Conservation (phyloP, 2,113 vertebrate genomes). For the Junco hyemalis region DNA sequence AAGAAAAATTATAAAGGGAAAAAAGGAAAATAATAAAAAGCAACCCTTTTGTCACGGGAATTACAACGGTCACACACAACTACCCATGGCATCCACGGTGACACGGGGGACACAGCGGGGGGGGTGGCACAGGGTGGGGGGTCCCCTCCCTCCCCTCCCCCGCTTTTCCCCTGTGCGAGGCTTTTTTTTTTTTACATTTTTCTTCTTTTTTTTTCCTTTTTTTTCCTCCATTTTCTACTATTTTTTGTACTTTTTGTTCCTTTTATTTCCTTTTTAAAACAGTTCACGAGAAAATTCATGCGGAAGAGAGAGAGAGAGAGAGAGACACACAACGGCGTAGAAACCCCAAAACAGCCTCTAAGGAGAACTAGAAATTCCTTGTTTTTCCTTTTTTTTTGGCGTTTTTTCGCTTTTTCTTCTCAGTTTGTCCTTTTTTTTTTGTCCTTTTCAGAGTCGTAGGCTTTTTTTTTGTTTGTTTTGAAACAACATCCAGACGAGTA, state of each 20-base stretch:
- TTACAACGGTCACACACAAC: conserved; percentile 82
- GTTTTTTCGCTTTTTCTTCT: background rate
- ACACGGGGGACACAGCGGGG: conserved; percentile 81
- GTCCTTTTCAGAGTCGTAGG: background rate
- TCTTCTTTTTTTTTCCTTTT: background rate
- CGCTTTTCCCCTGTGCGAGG: background rate
- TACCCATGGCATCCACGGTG: conserved; percentile 84
- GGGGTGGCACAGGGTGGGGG: conserved; percentile 55
- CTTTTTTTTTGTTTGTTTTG: background rate
- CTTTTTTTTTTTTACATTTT: background rate
- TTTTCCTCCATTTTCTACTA: background rate
- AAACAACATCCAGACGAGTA: conserved; percentile 43
- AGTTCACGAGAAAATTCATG: conserved; percentile 83
- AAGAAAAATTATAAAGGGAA: conserved; percentile 22
- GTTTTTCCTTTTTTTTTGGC: background rate
- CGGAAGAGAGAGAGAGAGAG: conserved; percentile 7
- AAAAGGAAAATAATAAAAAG: conserved; percentile 73
- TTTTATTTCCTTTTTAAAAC: conserved; percentile 36
- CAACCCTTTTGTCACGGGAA: conserved; percentile 70
- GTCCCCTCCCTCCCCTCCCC: background rate
- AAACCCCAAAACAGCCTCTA: conserved; percentile 47
- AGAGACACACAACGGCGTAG: conserved; percentile 61
- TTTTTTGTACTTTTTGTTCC: background rate
- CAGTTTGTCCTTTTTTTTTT: background rate
- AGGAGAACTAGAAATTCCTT: background rate